Conservation (phyloP, 2,113 vertebrate species). For the Ranitomeya variabilis region DNA sequence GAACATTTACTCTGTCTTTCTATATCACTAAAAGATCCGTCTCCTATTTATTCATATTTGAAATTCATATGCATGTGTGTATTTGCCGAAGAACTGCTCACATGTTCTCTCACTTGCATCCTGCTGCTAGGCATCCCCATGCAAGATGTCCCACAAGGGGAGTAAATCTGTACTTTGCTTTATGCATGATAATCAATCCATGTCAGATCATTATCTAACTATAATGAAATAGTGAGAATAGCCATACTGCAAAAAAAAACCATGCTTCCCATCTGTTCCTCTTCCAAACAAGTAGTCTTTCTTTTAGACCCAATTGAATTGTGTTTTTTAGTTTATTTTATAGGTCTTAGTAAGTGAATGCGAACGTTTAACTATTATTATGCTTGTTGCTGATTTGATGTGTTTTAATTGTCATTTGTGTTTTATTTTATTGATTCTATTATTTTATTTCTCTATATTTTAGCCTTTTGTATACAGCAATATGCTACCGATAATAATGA, state of each 20-base stretch:
- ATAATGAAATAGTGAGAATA: background rate
- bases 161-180: constrained; percentile 1
- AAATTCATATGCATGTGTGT: constrained; percentile 54
- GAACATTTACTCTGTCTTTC: constrained; percentile 36
- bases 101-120: constrained; percentile 13
- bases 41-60: constrained; percentile 31
- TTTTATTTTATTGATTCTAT: background rate
- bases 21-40: background rate
- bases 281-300: background rate
- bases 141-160: background rate
- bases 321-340: background rate
- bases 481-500: no score
- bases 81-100: constrained; percentile 36
- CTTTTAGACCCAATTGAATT: background rate
- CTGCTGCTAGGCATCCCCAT: constrained; percentile 32
- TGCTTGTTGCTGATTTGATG: background rate
- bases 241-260: background rate
- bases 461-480: no score
- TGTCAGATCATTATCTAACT: constrained; percentile 13
- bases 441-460: background rate
- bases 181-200: constrained; percentile 47
- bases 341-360: background rate
- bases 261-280: background rate
- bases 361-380: background rate
- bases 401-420: background rate